A percentile compares a stretch with the other conserved stretches of the same genome.
phyloP scores from a whole-genome alignment of 2,797 vertebrate genomes.

The Enoplosus armatus region DNA sequence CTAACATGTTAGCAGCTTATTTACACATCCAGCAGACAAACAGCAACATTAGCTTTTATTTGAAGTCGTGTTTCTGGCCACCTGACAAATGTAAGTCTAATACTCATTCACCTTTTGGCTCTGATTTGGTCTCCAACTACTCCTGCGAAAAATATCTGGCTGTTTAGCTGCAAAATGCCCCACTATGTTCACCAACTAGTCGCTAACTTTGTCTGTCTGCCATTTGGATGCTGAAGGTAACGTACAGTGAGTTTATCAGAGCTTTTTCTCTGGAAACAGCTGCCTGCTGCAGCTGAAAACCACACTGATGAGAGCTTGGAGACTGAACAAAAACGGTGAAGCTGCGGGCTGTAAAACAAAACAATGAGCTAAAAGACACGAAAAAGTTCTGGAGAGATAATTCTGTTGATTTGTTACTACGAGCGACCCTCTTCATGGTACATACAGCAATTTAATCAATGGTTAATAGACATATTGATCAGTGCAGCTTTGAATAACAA shows the following conservation, averaged over 20 bases:
- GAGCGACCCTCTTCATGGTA: not conserved
- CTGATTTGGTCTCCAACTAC: not conserved
- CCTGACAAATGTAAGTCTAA: not conserved
- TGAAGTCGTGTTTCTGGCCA: not conserved
- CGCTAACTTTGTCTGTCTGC: not conserved
- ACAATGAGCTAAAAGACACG: not conserved
- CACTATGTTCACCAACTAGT: not conserved
- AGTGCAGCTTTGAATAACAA: not conserved
- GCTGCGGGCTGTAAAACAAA: not conserved
- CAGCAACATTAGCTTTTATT: not conserved
- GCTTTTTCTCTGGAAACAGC: not conserved
- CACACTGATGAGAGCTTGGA: not conserved
- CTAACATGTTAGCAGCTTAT: not conserved
- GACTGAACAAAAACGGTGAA: not conserved
- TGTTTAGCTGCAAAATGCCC: not conserved
- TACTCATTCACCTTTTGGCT: not conserved
- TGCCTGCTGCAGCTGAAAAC: not conserved
- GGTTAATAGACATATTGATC: not conserved
- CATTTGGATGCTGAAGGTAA: not conserved
- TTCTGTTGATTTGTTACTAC: not conserved
- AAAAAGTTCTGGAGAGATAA: not conserved
- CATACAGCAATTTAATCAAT: not conserved
- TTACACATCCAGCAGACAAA: not conserved
- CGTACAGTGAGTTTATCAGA: not conserved
- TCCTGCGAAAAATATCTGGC: not conserved